These are phyloP conservation scores for Tinea pellionella DNA, from an alignment of 2,888 invertebrate genomes.

Conservation along the genomic window DNA sequence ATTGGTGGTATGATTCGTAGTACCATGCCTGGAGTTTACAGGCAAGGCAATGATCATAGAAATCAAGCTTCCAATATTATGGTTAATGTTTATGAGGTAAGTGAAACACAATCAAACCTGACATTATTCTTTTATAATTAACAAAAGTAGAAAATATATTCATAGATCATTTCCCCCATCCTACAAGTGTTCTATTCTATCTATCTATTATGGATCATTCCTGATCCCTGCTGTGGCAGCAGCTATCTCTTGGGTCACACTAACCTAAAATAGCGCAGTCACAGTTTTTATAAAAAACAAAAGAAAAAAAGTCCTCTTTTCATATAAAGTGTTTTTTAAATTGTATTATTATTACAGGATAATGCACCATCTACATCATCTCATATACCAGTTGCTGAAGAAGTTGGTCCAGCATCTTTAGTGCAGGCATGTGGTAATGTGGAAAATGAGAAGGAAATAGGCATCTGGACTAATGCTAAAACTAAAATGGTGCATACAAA, in stretches of 20 bases:
- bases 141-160: too few relatives aligned
- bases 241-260: too few relatives aligned
- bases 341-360: too few relatives aligned
- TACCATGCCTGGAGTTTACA: constrained; percentile 61
- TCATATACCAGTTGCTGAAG: constrained; percentile 37
- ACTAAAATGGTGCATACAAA: constrained; percentile 60
- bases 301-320: too few relatives aligned
- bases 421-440: constrained; percentile 52
- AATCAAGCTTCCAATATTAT: constrained; percentile 58
- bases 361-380: constrained; percentile 55
- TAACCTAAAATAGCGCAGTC: too few relatives aligned
- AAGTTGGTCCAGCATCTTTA: constrained; percentile 52
- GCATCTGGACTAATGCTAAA: constrained; percentile 63
- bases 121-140: neutral
- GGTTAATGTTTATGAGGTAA: constrained; percentile 70
- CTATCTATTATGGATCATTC: too few relatives aligned
- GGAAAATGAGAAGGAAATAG: constrained; percentile 61
- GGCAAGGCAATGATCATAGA: constrained; percentile 41
- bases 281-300: too few relatives aligned
- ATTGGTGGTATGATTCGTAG: constrained; percentile 69
- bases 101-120: too few relatives aligned
- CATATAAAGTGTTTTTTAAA: too few relatives aligned
- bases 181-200: too few relatives aligned
- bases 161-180: too few relatives aligned
- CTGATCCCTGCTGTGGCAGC: too few relatives aligned